phyloP scores from a whole-genome alignment of 2,113 vertebrate genomes.

The Apus apus region DNA sequence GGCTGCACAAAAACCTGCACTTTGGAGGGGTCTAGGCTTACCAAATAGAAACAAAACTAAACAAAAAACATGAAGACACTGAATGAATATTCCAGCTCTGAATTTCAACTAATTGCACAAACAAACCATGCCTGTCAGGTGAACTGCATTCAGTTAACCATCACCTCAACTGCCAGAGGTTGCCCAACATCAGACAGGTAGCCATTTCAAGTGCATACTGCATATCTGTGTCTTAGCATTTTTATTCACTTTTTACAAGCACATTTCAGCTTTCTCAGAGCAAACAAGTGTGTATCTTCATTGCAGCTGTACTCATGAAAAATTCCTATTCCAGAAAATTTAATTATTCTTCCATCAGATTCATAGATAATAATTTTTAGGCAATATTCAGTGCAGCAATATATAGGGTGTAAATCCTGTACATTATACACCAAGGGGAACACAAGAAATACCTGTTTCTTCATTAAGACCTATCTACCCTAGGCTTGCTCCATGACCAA shows the following conservation, averaged over 20 bases:
- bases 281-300: not conserved
- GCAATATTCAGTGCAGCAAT: not conserved
- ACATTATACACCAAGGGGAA: not conserved
- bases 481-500: not conserved
- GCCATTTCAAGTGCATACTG: not conserved
- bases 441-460: not conserved
- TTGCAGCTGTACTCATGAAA: not conserved
- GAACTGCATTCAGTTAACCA: constrained; percentile 34
- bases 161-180: constrained; percentile 21
- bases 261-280: not conserved
- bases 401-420: not conserved
- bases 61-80: not conserved
- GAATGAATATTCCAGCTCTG: not conserved
- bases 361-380: not conserved
- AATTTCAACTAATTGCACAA: constrained; percentile 26
- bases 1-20: not conserved
- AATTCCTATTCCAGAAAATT: not conserved
- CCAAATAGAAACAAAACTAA: not conserved
- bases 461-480: not conserved
- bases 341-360: not conserved
- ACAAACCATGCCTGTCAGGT: not conserved
- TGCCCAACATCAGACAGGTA: not conserved
- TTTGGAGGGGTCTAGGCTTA: not conserved
- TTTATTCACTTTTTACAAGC: not conserved
- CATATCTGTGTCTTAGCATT: not conserved